These are phyloP conservation scores for Galaxea fascicularis DNA, from an alignment of 92 coral and sea anemone genomes.

Conservation along the genomic window DNA sequence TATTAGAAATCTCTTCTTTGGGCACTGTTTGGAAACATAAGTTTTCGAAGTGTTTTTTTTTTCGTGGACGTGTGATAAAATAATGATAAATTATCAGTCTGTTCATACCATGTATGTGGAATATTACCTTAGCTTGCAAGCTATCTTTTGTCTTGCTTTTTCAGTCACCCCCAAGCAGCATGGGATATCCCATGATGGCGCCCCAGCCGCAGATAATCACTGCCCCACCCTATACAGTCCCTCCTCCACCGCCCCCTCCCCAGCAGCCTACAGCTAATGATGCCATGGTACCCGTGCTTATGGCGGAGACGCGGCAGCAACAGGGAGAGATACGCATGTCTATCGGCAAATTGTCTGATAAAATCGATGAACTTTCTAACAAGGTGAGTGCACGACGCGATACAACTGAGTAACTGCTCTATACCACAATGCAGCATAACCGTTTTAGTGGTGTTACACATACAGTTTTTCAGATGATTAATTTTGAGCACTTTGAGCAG, in stretches of 20 bases:
- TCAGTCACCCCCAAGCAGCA: conserved; percentile 64
- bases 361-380: conserved; percentile 85
- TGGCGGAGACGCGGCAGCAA: conserved; percentile 98
- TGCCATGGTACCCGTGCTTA: conserved; percentile 94
- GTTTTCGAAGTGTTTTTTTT: too few relatives aligned
- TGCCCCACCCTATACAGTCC: conserved; percentile 71
- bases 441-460: too few relatives aligned
- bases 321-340: conserved; percentile 97
- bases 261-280: conserved; percentile 83
- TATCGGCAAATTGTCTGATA: conserved; percentile 90
- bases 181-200: conserved; percentile 79
- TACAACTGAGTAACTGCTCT: neutral
- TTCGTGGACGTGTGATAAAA: too few relatives aligned
- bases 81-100: neutral
- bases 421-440: too few relatives aligned
- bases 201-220: conserved; percentile 74
- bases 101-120: too few relatives aligned
- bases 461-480: too few relatives aligned
- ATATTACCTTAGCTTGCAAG: neutral
- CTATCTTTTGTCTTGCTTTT: neutral
- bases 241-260: conserved; percentile 76
- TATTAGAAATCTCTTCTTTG: too few relatives aligned
- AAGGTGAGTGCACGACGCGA: conserved; percentile 63
- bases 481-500: too few relatives aligned
- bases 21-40: too few relatives aligned